These are phyloP conservation scores for Dicranocentrus wangi DNA, from an alignment of 2,888 invertebrate genomes.

Conservation along the genomic window DNA sequence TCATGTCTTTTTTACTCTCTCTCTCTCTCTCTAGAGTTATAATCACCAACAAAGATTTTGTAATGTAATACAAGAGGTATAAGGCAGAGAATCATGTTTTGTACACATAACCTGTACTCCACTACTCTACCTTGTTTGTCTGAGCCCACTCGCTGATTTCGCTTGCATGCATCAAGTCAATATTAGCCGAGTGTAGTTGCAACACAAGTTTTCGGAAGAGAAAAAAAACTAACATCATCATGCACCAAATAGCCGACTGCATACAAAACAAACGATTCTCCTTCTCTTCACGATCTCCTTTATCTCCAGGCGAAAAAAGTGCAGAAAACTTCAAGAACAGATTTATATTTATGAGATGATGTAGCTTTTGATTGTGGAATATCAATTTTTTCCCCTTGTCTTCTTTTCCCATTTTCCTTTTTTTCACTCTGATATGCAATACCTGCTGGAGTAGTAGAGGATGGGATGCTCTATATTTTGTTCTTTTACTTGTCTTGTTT, in stretches of 20 bases:
- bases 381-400: slow-evolving; percentile 43
- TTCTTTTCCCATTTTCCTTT: slow-evolving; percentile 25
- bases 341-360: slow-evolving; percentile 61
- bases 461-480: slow-evolving; percentile 16
- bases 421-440: not conserved
- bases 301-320: slow-evolving; percentile 46
- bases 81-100: too few relatives aligned
- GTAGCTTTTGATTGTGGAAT: slow-evolving; percentile 55
- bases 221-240: slow-evolving; percentile 41
- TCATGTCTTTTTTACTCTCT: too few relatives aligned
- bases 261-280: slow-evolving; percentile 47
- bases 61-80: too few relatives aligned
- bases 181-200: slow-evolving; percentile 13
- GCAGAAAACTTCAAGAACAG: slow-evolving; percentile 48
- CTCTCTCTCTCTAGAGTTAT: too few relatives aligned
- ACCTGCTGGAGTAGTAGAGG: not conserved
- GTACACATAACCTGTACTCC: not conserved
- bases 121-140: too few relatives aligned
- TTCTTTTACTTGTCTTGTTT: slow-evolving; percentile 12
- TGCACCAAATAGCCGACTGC: slow-evolving; percentile 52
- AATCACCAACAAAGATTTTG: too few relatives aligned
- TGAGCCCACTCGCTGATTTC: too few relatives aligned
- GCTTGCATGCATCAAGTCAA: slow-evolving; percentile 30
- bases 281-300: slow-evolving; percentile 14
- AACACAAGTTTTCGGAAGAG: slow-evolving; percentile 15